These are phyloP conservation scores for Spodoptera littoralis DNA, from an alignment of 2,888 invertebrate genomes.

Conservation along the genomic window DNA sequence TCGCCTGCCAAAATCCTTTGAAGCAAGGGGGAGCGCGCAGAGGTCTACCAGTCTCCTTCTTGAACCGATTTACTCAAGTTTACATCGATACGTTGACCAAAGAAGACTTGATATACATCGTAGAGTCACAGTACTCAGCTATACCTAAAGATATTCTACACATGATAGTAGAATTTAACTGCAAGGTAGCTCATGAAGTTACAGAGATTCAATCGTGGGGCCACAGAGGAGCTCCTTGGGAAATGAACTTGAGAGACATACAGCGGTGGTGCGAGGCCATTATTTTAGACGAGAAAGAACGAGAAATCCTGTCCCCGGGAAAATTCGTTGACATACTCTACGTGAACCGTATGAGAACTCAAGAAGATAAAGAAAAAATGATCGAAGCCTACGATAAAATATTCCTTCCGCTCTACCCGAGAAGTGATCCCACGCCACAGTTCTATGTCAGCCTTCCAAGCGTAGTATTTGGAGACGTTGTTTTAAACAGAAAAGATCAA, in stretches of 20 bases:
- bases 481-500: slow-evolving; percentile 76
- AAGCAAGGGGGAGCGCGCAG: slow-evolving; percentile 98
- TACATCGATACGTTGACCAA: slow-evolving; percentile 90
- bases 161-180: slow-evolving; percentile 94
- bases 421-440: slow-evolving; percentile 87
- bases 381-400: slow-evolving; percentile 81
- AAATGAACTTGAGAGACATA: slow-evolving; percentile 98
- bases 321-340: slow-evolving; percentile 94
- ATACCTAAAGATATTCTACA: slow-evolving; percentile 89
- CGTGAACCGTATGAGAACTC: slow-evolving; percentile 94
- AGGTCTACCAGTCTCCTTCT: slow-evolving; percentile 98
- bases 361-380: slow-evolving; percentile 93
- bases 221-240: slow-evolving; percentile 96
- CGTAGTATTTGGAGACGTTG: slow-evolving; percentile 91
- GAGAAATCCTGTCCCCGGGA: slow-evolving; percentile 82
- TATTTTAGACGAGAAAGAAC: slow-evolving; percentile 75
- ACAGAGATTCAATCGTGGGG: slow-evolving; percentile 91
- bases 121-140: slow-evolving; percentile 90
- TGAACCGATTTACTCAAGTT: slow-evolving; percentile 98
- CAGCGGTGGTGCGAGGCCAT: slow-evolving; percentile 97
- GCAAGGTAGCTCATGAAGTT: slow-evolving; percentile 90
- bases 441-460: slow-evolving; percentile 89
- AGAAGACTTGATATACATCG: slow-evolving; percentile 91
- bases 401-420: slow-evolving; percentile 83
- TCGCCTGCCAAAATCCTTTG: slow-evolving; percentile 99